Evolutionary conservation across 2,888 invertebrate species (phyloP).

Genomic region (Sphaerophoria rueppellii): DNA sequence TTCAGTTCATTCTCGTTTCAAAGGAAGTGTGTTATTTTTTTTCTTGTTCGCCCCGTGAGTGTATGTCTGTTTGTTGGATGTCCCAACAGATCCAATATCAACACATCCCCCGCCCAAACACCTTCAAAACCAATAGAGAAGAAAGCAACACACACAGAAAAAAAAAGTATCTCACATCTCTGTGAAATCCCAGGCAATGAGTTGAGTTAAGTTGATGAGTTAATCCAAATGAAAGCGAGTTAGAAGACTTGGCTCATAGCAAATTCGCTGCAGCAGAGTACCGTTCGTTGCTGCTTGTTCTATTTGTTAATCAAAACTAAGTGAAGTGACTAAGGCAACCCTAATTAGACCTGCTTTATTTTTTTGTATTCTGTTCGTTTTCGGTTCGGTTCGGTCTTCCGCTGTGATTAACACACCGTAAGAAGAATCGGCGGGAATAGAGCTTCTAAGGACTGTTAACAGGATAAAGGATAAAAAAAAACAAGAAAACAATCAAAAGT

Average conservation of each 20-base stretch:
- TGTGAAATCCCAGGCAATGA: constrained; percentile 63
- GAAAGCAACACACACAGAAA: too few relatives aligned
- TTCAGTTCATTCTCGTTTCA: constrained; percentile 20
- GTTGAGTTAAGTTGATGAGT: constrained; percentile 62
- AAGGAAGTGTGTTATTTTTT: constrained; percentile 48
- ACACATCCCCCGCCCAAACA: not conserved
- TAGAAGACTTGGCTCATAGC: constrained; percentile 40
- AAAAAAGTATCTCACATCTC: not conserved
- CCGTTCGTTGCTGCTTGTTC: constrained; percentile 45
- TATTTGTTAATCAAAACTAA: constrained; percentile 72
- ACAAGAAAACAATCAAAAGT: constrained; percentile 34
- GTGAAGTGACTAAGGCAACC: constrained; percentile 70
- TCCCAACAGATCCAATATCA: not conserved
- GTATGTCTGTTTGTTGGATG: not conserved
- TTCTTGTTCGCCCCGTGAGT: not conserved
- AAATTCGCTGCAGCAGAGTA: not conserved
- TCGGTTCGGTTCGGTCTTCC: not conserved
- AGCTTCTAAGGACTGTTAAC: constrained; percentile 26
- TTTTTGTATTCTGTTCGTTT: not conserved
- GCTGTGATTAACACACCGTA: constrained; percentile 22
- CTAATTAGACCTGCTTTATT: constrained; percentile 52
- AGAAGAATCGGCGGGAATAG: not conserved
- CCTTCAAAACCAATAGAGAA: too few relatives aligned
- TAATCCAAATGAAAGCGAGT: constrained; percentile 73
- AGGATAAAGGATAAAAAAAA: constrained; percentile 4